phyloP scores from a whole-genome alignment of 2,113 vertebrate genomes.

The Gallinago paraguaiae region DNA sequence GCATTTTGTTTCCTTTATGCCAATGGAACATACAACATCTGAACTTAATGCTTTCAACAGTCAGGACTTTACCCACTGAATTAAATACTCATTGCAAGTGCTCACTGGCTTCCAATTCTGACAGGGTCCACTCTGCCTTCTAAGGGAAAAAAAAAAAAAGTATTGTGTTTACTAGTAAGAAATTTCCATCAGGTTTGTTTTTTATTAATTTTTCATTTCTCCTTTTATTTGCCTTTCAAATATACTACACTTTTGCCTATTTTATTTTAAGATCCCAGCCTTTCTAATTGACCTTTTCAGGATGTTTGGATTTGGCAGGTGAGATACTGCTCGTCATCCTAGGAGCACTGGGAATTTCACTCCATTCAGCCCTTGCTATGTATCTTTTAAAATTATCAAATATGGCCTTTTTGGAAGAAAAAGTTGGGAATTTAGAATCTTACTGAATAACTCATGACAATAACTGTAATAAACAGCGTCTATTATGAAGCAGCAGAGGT shows the following conservation, averaged over 20 bases:
- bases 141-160: neutral
- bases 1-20: neutral
- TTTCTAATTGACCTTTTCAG: conserved; percentile 1
- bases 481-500: neutral
- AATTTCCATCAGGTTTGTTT: neutral
- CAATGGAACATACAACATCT: neutral
- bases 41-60: neutral
- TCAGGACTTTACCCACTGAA: neutral
- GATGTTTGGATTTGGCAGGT: neutral
- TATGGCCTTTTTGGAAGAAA: neutral
- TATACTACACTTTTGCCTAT: neutral
- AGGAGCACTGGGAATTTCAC: neutral
- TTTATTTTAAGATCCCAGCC: neutral
- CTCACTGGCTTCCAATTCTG: neutral
- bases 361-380: rapidly evolving
- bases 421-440: neutral
- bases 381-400: neutral
- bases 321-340: neutral
- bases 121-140: neutral
- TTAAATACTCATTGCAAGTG: neutral
- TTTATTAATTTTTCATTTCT: neutral
- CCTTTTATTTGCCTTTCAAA: neutral
- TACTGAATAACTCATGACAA: neutral
- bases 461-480: neutral
- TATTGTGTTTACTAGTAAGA: neutral